phyloP scores from a whole-genome alignment of 2,113 vertebrate species.

The Rhea americana region DNA sequence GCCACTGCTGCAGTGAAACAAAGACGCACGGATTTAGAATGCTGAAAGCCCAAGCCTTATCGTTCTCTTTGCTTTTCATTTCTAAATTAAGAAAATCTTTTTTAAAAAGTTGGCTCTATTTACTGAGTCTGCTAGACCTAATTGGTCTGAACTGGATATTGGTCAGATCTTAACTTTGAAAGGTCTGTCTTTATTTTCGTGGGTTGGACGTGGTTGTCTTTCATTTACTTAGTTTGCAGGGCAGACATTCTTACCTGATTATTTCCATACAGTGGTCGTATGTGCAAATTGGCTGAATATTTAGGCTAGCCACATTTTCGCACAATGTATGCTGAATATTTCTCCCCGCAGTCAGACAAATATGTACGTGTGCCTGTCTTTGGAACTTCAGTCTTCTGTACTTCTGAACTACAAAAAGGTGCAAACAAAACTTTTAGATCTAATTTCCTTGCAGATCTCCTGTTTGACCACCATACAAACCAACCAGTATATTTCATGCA shows the following conservation, averaged over 20 bases:
- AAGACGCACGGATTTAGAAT: neutral
- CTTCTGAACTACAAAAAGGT: neutral
- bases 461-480: constrained; percentile 20
- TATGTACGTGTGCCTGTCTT: neutral
- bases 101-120: neutral
- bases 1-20: neutral
- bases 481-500: neutral
- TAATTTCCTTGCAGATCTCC: neutral
- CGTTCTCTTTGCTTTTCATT: neutral
- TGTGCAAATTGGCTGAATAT: neutral
- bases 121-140: neutral
- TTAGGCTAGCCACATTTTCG: neutral
- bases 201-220: neutral
- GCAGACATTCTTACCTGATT: neutral
- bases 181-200: neutral
- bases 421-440: neutral
- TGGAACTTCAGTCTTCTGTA: neutral
- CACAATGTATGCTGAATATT: neutral
- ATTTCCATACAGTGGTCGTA: too few relatives aligned
- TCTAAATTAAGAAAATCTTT: neutral
- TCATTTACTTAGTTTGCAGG: neutral
- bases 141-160: too few relatives aligned
- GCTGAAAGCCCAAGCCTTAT: neutral
- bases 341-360: neutral
- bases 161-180: neutral